Evolutionary conservation across 1,140 invertebrate genomes (phyloP).

Genomic region (Metopolophium dirhodum): DNA sequence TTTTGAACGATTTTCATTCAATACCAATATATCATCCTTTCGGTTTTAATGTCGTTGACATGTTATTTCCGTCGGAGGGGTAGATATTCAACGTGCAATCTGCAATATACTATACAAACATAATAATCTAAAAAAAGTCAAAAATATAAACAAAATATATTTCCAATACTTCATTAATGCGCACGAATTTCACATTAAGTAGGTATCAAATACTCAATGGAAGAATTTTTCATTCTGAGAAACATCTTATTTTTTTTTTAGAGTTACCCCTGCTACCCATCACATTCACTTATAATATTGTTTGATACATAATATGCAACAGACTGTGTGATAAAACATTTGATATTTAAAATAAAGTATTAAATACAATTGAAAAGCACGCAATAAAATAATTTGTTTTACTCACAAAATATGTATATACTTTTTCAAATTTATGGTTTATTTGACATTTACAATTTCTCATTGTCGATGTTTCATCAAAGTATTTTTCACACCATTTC

Average conservation of each 20-base stretch:
- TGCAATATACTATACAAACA: not conserved
- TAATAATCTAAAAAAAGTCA: not conserved
- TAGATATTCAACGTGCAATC: not conserved
- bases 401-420: not conserved
- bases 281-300: not conserved
- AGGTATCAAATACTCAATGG: not conserved
- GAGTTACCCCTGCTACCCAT: not conserved
- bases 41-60: not conserved
- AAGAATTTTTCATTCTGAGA: not conserved
- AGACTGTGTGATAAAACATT: not conserved
- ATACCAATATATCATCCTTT: not conserved
- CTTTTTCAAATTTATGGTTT: no score
- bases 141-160: not conserved
- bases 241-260: not conserved
- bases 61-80: not conserved
- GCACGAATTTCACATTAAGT: not conserved
- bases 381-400: not conserved
- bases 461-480: not conserved
- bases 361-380: not conserved
- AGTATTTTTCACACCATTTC: not conserved
- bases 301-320: not conserved
- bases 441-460: not conserved
- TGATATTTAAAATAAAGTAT: not conserved
- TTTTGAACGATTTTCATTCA: constrained; percentile 31
- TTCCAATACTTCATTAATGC: not conserved